Conservation (phyloP, 2,888 invertebrate genomes). For the Cosmia trapezina region DNA sequence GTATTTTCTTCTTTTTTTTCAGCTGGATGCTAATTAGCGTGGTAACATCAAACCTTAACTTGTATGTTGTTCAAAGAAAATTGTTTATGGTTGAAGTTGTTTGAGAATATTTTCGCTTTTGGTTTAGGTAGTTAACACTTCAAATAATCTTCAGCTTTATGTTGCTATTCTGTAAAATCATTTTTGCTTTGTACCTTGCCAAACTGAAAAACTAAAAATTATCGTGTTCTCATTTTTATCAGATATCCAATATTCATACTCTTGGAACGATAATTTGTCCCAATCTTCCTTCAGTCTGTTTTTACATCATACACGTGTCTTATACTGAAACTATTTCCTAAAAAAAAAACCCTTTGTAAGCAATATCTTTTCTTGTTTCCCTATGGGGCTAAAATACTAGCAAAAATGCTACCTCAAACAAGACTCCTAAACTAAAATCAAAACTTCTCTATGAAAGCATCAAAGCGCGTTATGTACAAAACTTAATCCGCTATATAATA, state of each 20-base stretch:
- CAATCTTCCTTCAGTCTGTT: neutral
- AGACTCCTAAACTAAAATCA: constrained; percentile 16
- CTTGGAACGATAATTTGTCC: neutral
- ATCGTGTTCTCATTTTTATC: neutral
- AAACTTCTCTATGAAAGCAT: constrained; percentile 30
- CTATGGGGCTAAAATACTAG: neutral
- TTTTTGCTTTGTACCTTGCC: neutral
- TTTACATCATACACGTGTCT: neutral
- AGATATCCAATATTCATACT: neutral
- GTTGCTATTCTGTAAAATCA: neutral
- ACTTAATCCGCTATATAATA: constrained; percentile 54
- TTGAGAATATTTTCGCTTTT: neutral
- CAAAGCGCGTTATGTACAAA: constrained; percentile 34
- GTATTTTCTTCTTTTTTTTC: constrained; percentile 13
- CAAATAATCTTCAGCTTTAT: neutral
- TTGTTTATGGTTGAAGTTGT: constrained; percentile 13
- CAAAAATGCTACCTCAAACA: neutral
- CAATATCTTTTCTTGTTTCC: neutral
- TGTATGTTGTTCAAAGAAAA: constrained; percentile 3
- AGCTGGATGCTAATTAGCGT: constrained; percentile 36
- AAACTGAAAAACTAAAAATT: neutral
- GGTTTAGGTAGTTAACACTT: neutral
- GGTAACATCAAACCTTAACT: constrained; percentile 24
- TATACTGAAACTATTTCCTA: neutral
- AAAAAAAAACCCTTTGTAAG: neutral